Conservation (phyloP, 2,797 vertebrate genomes). For the Leptodactylus fallax region DNA sequence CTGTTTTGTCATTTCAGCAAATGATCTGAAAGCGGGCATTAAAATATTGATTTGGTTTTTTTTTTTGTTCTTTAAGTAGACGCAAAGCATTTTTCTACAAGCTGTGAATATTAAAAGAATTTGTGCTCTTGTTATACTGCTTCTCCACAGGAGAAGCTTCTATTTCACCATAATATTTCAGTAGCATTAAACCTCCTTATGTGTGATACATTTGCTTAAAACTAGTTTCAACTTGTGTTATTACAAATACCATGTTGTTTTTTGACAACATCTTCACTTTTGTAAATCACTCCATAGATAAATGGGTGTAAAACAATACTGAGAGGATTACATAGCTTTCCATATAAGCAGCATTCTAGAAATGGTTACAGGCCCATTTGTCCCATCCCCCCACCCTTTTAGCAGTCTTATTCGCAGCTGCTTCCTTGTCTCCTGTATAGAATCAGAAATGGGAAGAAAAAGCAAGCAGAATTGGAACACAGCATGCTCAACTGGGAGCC, state of each 20-base stretch:
- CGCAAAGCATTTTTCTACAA: background rate
- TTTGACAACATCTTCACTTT: constrained; percentile 28
- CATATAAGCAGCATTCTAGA: background rate
- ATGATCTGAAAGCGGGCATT: background rate
- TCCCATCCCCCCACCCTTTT: constrained; percentile 13
- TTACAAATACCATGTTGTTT: constrained; percentile 19
- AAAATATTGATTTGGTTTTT: background rate
- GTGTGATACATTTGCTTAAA: background rate
- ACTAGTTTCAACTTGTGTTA: constrained; percentile 4
- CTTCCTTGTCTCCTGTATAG: constrained; percentile 14
- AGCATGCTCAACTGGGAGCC: constrained; percentile 32
- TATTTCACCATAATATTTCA: background rate
- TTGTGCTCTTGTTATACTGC: background rate
- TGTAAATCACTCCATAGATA: constrained; percentile 36
- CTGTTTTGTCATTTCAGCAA: background rate
- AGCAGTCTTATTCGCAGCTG: constrained; percentile 36
- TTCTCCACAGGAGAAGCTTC: background rate
- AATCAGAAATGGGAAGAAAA: constrained; percentile 10
- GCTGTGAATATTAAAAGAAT: background rate
- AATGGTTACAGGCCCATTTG: constrained; percentile 14
- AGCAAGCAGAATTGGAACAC: constrained; percentile 29
- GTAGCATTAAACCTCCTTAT: background rate
- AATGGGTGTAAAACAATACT: constrained; percentile 19
- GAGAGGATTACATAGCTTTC: constrained; percentile 31
- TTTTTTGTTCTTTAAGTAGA: background rate